Evolutionary conservation across 37 sponge, comb jelly and placozoan genomes (phyloP), one percentile per base, ranked within the genome.

Genomic region (Cliona cf. orientalis): DNA sequence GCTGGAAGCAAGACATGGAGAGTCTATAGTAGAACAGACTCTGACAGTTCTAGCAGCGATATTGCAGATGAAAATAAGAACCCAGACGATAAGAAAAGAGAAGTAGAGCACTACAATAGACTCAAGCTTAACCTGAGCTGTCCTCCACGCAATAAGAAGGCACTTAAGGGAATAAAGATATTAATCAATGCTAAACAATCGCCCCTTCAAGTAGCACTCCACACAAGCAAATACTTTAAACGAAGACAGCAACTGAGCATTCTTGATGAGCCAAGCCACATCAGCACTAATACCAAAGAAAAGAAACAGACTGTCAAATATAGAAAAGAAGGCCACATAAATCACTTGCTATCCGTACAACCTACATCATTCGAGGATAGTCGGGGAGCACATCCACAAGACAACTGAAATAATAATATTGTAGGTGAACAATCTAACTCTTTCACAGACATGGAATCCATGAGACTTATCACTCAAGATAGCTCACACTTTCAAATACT

Each of bases 11-110:
- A 17, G 5, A 6, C 23, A 61, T 6, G 5, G 37, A 36, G 7
- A 29, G 17, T 67, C 4, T 17, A 32, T 5, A 32, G 39, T 40
- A 67, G 32, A 44, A 33, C 56, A 2, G 76, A 75, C n/a, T 38
- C 76, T 21, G 76, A 75, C 39, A 75, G 76, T 60, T 75, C 76
- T 1, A n/a, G n/a, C n/a, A n/a, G n/a, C n/a, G n/a, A n/a, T n/a
- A 58, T 23, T 34, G 28, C 62, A n/a, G 39, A 42, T 60, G 76
- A 62, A 3, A 40, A 60, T 9, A 23, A 6, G 0, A 41, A 58
- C 5, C 19, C n/a, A 5, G 76, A 37, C 1, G 38, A 38, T 7
- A 38, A 5, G 23, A 35, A 25, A 32, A 46, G 58, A 32, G 80
- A 80, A 22, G 17, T 1, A 3, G 69, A 80, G 17, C 80, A 80